These are phyloP conservation scores for Pandion haliaetus DNA, from an alignment of 2,113 vertebrate species.

Conservation along the genomic window DNA sequence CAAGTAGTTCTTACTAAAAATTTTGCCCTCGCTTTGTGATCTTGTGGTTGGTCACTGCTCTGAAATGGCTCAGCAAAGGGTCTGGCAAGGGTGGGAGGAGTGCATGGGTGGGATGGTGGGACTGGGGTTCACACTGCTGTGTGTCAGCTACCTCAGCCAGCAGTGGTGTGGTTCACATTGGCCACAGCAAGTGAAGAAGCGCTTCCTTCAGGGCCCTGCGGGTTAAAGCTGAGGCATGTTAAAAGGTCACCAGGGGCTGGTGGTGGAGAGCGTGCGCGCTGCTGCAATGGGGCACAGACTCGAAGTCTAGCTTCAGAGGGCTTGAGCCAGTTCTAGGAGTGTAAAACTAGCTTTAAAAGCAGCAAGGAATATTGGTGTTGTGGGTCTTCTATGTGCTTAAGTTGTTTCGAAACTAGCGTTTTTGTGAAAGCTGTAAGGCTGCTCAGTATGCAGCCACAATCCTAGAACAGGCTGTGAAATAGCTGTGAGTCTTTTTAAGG, in stretches of 20 bases:
- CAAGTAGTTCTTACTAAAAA: neutral
- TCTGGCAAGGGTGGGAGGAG: neutral
- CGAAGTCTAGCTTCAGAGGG: neutral
- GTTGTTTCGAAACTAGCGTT: neutral
- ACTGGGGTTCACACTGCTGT: accelerated
- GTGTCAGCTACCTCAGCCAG: neutral
- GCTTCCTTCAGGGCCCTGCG: accelerated
- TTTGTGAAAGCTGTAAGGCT: neutral
- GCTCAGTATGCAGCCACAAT: neutral
- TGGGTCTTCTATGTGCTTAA: neutral
- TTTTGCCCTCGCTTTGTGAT: neutral
- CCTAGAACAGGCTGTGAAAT: neutral
- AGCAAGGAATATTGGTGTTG: neutral
- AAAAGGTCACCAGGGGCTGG: neutral
- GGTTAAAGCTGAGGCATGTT: neutral
- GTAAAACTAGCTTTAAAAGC: neutral
- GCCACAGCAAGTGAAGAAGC: neutral
- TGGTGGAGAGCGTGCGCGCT: neutral
- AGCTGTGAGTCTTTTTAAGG: neutral
- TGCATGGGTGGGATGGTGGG: neutral
- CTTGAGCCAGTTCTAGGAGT: neutral
- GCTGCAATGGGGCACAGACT: accelerated
- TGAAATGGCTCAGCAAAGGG: neutral
- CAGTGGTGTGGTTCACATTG: neutral
- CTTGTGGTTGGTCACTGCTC: neutral